These are phyloP conservation scores for Adineta ricciae DNA, from an alignment of 2,888 invertebrate species.

Conservation along the genomic window DNA sequence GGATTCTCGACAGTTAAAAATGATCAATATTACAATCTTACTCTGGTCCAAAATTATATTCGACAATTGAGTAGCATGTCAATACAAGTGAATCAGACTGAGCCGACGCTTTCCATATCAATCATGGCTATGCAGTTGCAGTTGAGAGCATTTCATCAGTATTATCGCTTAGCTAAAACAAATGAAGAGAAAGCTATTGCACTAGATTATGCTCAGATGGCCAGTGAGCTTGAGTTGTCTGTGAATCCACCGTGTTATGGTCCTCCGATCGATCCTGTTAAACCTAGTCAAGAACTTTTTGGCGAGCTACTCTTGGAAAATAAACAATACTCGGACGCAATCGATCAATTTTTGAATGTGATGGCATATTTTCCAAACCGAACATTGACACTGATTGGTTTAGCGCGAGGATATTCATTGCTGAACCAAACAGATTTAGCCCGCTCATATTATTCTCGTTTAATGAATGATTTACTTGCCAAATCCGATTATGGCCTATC, in stretches of 20 bases:
- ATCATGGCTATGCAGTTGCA: background rate
- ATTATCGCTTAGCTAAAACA: background rate
- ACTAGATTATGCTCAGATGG: background rate
- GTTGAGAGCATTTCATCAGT: background rate
- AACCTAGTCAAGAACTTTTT: constrained; percentile 14
- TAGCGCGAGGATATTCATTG: background rate
- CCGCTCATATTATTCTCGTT: background rate
- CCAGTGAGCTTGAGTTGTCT: background rate
- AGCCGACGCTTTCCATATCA: background rate
- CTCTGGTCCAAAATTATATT: background rate
- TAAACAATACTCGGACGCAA: background rate
- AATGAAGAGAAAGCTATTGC: background rate
- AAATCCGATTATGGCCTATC: background rate
- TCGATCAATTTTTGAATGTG: background rate
- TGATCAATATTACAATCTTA: background rate
- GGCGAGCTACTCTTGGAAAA: background rate
- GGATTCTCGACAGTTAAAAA: background rate
- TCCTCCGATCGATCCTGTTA: constrained; percentile 1
- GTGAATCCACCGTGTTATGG: constrained; percentile 1
- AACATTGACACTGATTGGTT: background rate
- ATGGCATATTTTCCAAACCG: background rate
- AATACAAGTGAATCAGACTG: background rate
- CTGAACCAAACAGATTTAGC: background rate
- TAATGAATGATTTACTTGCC: background rate
- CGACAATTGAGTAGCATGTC: background rate